Base-by-base conservation (phyloP, 2,888 invertebrate species). In the Drepanosiphum platanoidis region DNA sequence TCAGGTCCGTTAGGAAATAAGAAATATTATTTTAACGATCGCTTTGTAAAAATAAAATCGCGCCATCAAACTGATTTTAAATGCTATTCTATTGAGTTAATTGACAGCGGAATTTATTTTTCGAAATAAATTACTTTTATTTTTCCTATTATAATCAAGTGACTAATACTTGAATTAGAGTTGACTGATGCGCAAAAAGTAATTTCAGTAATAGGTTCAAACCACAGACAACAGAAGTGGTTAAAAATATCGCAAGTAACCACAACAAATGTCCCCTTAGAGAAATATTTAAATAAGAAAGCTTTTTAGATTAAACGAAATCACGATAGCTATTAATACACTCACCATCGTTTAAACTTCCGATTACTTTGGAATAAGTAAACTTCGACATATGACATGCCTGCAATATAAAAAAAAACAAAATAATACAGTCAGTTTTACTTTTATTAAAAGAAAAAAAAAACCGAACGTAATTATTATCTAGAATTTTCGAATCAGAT, bases 231-330 rank as follows among this genome's bases (percentile, higher is more conserved):
- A 64, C 22, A 75, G 22, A 66, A 27, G 34, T 52, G 83, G 64
- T 75, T 75, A 83, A 46, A 46, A 72, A 72, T 72, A 71, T 52
- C 52, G 58, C 58, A 71, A 58, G 75, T 58, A 66, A 74, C 72
- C n/a, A 36, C 13, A 30, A 39, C 82, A 64, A 75, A 83, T 75
- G 83, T 75, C 74, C 22, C 74, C 83, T 74, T 39, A 18, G 83
- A 83, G 74, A 36, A 83, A 75, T 66, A 83, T 75, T n/a, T 75
- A 75, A 83, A 27, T n/a, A 66, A 42, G 72, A 74, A 83, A 18
- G 32, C 7, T 46, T 75, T 75, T 66, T 18, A 34, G 72, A 61
- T 61, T 42, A 22, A n/a, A 30, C 27, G n/a, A 22, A 70, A 27
- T 7, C 39, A 32, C 18, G 4, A 1, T 52, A 70, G 68, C n/a